Percentiles rank a stretch among this genome's conserved stretches.
Conservation (phyloP, 2,113 vertebrate genomes). For the Channa argus region DNA sequence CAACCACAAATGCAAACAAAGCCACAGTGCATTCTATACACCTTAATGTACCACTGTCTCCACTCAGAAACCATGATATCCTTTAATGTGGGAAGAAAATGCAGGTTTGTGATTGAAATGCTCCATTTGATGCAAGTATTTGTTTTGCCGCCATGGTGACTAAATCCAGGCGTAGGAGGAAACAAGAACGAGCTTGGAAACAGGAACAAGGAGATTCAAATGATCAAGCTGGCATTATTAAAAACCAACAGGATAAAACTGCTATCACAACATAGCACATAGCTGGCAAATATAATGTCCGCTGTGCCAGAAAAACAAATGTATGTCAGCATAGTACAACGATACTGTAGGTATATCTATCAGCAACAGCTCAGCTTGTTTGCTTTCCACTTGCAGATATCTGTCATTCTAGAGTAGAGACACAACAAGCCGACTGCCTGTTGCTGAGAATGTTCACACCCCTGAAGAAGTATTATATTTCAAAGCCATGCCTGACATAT, state of each 20-base stretch:
- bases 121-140: constrained; percentile 64
- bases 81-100: constrained; percentile 67
- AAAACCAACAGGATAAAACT: constrained; percentile 11
- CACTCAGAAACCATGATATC: constrained; percentile 51
- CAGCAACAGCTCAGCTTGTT: constrained; percentile 56
- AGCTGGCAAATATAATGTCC: background rate
- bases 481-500: constrained; percentile 65
- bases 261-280: constrained; percentile 11
- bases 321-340: constrained; percentile 8
- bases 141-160: constrained; percentile 75
- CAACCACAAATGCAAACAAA: constrained; percentile 69
- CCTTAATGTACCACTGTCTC: constrained; percentile 65
- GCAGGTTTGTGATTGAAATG: constrained; percentile 48
- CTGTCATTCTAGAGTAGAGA: constrained; percentile 56
- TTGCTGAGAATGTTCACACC: constrained; percentile 45
- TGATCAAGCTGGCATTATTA: constrained; percentile 37
- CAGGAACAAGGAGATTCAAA: constrained; percentile 47
- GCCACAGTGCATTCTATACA: constrained; percentile 35
- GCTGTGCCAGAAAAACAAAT: constrained; percentile 8
- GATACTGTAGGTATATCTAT: constrained; percentile 31
- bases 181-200: constrained; percentile 52
- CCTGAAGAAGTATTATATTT: constrained; percentile 70
- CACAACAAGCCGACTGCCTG: constrained; percentile 53
- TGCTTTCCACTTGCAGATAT: constrained; percentile 59
- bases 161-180: constrained; percentile 53